A percentile compares a stretch with the other conserved stretches of the same genome.
Conservation (phyloP, 2,888 invertebrate genomes). For the Drosophila prolongata region DNA sequence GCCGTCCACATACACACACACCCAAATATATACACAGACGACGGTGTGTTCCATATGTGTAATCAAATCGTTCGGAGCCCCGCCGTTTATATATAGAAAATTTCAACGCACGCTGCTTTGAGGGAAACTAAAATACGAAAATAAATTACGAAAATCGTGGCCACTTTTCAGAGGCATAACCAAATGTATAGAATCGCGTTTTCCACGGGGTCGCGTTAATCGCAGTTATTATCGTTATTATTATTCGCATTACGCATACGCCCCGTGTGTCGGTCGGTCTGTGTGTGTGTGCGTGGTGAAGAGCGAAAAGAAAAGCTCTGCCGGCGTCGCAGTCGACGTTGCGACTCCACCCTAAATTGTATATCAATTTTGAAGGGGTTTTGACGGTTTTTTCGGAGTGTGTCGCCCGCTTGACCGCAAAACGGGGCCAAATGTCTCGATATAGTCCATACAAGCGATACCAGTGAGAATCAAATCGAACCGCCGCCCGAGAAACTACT, state of each 20-base stretch:
- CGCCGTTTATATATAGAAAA: conserved; percentile 83
- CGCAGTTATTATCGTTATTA: conserved; percentile 40
- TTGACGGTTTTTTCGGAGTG: conserved; percentile 19
- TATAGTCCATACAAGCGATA: conserved; percentile 15
- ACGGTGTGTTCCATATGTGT: conserved; percentile 69
- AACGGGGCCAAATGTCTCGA: conserved; percentile 17
- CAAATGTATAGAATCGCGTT: conserved; percentile 38
- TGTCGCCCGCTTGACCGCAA: conserved; percentile 24
- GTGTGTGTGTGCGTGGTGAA: conserved; percentile 23
- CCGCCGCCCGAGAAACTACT: conserved; percentile 5
- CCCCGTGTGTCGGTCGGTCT: conserved; percentile 50
- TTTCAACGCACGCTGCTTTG: conserved; percentile 77
- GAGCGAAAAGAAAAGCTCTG: conserved; percentile 29
- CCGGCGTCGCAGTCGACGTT: conserved; percentile 60
- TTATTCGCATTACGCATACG: conserved; percentile 63
- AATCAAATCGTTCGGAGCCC: conserved; percentile 62
- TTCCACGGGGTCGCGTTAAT: conserved; percentile 26
- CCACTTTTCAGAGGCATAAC: conserved; percentile 22
- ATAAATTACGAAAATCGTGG: conserved; percentile 49
- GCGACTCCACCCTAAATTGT: conserved; percentile 78
- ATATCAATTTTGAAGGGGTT: conserved; percentile 59
- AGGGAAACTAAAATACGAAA: conserved; percentile 67
- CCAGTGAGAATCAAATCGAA: conserved; percentile 23
- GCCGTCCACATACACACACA: conserved; percentile 30
- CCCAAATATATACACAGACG: conserved; percentile 44